These are phyloP conservation scores for Elegia similella DNA, from an alignment of 2,888 invertebrate genomes.

Conservation along the genomic window DNA sequence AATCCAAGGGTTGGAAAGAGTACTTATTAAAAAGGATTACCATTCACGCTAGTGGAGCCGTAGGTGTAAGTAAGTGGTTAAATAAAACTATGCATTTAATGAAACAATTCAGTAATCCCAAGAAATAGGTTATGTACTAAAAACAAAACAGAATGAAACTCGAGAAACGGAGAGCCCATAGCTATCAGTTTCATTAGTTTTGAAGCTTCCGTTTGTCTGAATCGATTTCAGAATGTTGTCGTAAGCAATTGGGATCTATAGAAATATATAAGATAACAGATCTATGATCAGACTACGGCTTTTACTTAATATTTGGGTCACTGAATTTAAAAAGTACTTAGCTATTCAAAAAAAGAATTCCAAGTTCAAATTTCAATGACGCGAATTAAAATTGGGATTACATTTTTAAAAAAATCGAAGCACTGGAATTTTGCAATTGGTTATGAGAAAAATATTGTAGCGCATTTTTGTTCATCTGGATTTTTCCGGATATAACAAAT, in stretches of 20 bases:
- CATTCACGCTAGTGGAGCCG: no score
- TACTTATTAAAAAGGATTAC: no score
- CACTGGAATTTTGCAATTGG: neutral
- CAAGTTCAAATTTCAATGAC: slow-evolving; percentile 3
- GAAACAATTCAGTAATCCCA: no score
- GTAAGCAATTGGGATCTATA: slow-evolving; percentile 19
- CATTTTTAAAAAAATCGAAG: neutral
- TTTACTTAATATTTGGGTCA: slow-evolving; percentile 25
- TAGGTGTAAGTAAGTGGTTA: no score
- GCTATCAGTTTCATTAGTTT: slow-evolving; percentile 13
- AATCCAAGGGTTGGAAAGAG: no score
- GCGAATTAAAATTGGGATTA: neutral
- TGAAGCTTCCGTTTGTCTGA: slow-evolving; percentile 1
- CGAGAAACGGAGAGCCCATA: slow-evolving; percentile 7
- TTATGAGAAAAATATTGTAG: no score
- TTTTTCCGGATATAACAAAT: no score
- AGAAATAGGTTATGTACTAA: neutral
- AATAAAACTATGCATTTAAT: no score
- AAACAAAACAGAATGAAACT: slow-evolving; percentile 10
- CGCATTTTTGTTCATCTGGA: no score
- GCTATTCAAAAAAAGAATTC: slow-evolving; percentile 1
- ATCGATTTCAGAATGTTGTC: slow-evolving; percentile 10
- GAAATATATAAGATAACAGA: slow-evolving; percentile 26
- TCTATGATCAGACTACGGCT: slow-evolving; percentile 21
- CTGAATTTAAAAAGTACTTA: slow-evolving; percentile 21